These are phyloP conservation scores for Plotosus lineatus DNA, from an alignment of 2,113 vertebrate species.

Conservation along the genomic window DNA sequence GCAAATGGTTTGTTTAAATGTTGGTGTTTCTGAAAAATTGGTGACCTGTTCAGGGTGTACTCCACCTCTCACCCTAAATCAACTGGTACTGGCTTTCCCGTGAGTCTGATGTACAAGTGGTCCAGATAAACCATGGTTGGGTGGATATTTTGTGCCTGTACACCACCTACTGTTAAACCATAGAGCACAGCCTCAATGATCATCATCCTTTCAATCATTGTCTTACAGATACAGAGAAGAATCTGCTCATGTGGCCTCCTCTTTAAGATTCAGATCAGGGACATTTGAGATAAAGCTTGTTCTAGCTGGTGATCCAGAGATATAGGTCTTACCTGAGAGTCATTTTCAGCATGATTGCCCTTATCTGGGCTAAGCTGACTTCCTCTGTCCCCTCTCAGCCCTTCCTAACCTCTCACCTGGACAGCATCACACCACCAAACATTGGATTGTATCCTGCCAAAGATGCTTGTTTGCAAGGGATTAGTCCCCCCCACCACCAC, in stretches of 20 bases:
- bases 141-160: no score
- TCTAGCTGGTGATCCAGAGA: conserved; percentile 73
- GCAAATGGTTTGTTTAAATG: no score
- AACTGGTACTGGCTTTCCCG: no score
- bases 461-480: conserved; percentile 73
- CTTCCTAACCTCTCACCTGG: conserved; percentile 67
- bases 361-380: conserved; percentile 73
- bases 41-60: no score
- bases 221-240: conserved; percentile 62
- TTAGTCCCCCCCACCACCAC: no score
- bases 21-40: no score
- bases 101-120: no score
- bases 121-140: no score
- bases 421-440: conserved; percentile 55
- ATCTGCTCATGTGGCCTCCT: conserved; percentile 69
- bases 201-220: conserved; percentile 52
- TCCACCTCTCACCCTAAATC: no score
- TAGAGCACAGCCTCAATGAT: conserved; percentile 53
- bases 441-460: conserved; percentile 57
- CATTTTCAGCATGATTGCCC: conserved; percentile 78
- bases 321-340: conserved; percentile 76
- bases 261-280: conserved; percentile 74
- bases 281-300: conserved; percentile 73
- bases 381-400: conserved; percentile 65
- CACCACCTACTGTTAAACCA: not conserved